These are phyloP conservation scores for Paramormyrops kingsleyae DNA, from an alignment of 2,113 vertebrate species.

Conservation along the genomic window DNA sequence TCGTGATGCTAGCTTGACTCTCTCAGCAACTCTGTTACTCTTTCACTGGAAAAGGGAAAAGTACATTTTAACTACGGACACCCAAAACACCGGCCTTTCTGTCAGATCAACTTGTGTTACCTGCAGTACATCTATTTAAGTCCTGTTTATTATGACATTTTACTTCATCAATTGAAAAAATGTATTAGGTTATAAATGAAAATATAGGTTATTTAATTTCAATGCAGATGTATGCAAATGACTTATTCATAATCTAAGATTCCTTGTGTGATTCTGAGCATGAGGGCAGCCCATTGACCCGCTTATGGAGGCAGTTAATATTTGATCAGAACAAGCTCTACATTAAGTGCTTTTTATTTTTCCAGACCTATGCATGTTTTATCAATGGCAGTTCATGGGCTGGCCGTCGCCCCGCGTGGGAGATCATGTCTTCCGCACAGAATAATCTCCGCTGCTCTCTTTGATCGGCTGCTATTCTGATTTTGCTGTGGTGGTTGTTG, in stretches of 20 bases:
- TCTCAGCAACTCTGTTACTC: conserved; percentile 52
- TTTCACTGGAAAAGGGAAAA: conserved; percentile 29
- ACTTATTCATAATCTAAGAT: not conserved
- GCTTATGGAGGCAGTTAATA: not conserved
- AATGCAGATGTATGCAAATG: not conserved
- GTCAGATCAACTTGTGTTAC: not conserved
- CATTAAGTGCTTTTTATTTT: not conserved
- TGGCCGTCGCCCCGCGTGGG: not conserved
- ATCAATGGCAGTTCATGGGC: not conserved
- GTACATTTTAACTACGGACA: conserved; percentile 4
- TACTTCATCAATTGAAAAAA: not conserved
- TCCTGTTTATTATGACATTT: not conserved
- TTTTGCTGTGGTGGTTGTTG: not conserved
- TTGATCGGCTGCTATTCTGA: not conserved
- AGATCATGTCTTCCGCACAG: not conserved
- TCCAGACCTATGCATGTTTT: conserved; percentile 3
- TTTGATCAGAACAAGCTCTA: not conserved
- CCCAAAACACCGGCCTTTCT: not conserved
- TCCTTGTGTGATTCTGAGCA: not conserved
- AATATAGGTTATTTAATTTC: conserved; percentile 5
- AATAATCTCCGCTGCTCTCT: not conserved
- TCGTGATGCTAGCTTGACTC: conserved; percentile 35
- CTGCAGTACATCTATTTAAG: not conserved
- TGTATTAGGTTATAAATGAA: not conserved
- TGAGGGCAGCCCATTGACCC: not conserved